These are phyloP conservation scores for Jordanella pulchra DNA, from an alignment of 2,797 vertebrate species.

Conservation along the genomic window DNA sequence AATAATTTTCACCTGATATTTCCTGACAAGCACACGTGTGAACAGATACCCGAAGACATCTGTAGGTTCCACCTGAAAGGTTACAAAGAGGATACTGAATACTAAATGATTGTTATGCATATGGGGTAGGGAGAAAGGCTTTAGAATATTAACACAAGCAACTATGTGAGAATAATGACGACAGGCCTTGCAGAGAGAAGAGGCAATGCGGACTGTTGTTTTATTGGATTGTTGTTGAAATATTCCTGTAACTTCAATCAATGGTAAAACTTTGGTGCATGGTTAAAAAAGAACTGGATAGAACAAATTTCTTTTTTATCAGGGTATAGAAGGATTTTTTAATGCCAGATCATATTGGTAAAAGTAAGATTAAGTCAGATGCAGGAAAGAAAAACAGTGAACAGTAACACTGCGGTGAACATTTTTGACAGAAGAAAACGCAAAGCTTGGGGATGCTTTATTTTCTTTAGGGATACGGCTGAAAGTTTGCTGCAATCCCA, in stretches of 20 bases:
- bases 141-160: slow-evolving; percentile 46
- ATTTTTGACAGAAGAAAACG: slow-evolving; percentile 19
- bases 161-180: slow-evolving; percentile 29
- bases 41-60: slow-evolving; percentile 17
- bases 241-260: slow-evolving; percentile 17
- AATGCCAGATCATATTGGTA: not conserved
- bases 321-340: not conserved
- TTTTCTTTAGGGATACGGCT: slow-evolving; percentile 29
- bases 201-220: slow-evolving; percentile 5
- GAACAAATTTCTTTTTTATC: not conserved
- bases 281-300: not conserved
- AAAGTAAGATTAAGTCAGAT: slow-evolving; percentile 8
- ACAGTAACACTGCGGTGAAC: slow-evolving; percentile 8
- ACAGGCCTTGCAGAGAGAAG: slow-evolving; percentile 2
- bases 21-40: slow-evolving; percentile 3
- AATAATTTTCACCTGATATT: slow-evolving; percentile 28
- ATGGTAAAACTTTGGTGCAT: not conserved
- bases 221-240: not conserved
- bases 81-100: slow-evolving; percentile 52
- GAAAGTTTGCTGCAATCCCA: slow-evolving; percentile 21
- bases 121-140: slow-evolving; percentile 25
- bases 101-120: slow-evolving; percentile 49
- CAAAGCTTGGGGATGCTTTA: slow-evolving; percentile 1
- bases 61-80: slow-evolving; percentile 46
- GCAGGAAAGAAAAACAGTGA: slow-evolving; percentile 13